Percentiles rank a stretch among this genome's conserved stretches.
phyloP scores from a whole-genome alignment of 2,113 vertebrate species.

The Trochalopteron elliotii region DNA sequence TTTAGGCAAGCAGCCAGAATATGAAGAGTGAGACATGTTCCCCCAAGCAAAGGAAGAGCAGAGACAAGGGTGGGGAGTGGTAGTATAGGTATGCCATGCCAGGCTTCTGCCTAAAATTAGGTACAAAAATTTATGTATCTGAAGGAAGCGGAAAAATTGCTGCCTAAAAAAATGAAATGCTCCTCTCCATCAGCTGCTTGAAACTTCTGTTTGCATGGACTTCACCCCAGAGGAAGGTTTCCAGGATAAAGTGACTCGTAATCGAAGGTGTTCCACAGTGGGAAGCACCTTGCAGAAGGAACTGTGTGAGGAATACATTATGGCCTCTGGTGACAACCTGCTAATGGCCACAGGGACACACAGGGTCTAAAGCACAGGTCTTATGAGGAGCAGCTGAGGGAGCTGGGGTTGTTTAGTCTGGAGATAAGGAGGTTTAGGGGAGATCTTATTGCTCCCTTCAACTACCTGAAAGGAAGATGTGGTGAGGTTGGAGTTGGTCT shows the following conservation, averaged over 20 bases:
- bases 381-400: not conserved
- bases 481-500: not conserved
- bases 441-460: not conserved
- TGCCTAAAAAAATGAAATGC: not conserved
- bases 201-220: not conserved
- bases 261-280: not conserved
- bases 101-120: not conserved
- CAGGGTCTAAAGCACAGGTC: not conserved
- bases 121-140: not conserved
- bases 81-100: not conserved
- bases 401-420: not conserved
- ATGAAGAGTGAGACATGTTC: not conserved
- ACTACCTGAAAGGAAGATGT: not conserved
- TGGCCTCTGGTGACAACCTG: not conserved
- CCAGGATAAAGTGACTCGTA: not conserved
- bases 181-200: not conserved
- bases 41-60: not conserved
- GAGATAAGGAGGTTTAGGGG: not conserved
- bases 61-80: not conserved
- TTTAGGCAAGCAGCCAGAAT: not conserved
- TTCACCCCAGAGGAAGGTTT: not conserved
- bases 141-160: not conserved
- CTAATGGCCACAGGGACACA: not conserved
- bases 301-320: not conserved
- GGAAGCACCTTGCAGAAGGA: not conserved